Evolutionary conservation across 2,797 vertebrate genomes (phyloP).

Genomic region (Podarcis lilfordi): DNA sequence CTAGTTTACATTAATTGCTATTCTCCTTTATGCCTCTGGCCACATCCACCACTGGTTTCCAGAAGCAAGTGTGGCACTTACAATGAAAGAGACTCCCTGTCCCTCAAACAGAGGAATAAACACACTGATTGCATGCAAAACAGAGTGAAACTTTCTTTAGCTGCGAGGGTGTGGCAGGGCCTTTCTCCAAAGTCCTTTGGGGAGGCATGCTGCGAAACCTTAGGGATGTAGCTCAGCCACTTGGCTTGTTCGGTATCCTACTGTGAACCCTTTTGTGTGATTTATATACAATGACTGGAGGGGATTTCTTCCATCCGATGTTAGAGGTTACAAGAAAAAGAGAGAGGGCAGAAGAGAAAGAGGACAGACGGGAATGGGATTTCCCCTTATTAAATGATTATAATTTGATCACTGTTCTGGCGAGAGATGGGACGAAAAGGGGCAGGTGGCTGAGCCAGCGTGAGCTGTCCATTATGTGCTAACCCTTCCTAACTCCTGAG

Average conservation of each 20-base stretch:
- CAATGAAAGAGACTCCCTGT: no score
- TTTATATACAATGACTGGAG: neutral
- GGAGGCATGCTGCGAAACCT: neutral
- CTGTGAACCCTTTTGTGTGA: neutral
- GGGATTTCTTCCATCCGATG: neutral
- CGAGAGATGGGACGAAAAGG: neutral
- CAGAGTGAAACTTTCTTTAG: neutral
- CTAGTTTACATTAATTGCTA: no score
- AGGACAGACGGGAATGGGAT: conserved; percentile 3
- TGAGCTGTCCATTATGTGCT: neutral
- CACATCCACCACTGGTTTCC: no score
- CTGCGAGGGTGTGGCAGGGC: no score
- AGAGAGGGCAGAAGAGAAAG: neutral
- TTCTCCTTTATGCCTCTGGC: no score
- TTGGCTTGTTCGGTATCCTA: neutral
- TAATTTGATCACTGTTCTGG: conserved; percentile 16
- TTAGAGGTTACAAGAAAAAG: neutral
- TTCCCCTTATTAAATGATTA: neutral
- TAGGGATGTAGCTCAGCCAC: neutral
- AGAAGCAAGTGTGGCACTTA: no score
- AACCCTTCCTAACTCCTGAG: neutral
- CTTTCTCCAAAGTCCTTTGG: neutral
- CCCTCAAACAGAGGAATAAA: neutral
- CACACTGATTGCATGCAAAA: neutral
- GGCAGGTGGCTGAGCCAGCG: neutral